Percentiles rank a stretch among this genome's conserved stretches.
These are phyloP conservation scores for Ondatra zibethicus DNA, from an alignment of 2,113 vertebrate species.

Conservation along the genomic window DNA sequence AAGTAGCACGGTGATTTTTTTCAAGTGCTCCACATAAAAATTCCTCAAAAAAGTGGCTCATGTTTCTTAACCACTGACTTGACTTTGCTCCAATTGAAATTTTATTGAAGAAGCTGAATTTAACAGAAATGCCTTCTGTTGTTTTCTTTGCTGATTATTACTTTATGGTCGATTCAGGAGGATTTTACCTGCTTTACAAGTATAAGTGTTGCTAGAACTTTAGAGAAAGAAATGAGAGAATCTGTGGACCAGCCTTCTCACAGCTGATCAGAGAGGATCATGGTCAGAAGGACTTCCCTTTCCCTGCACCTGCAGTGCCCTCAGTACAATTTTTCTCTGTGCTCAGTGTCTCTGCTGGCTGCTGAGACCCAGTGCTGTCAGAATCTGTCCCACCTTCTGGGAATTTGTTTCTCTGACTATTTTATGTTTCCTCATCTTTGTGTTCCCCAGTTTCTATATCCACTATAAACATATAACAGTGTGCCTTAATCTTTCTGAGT, in stretches of 20 bases:
- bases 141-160: conserved; percentile 17
- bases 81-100: background rate
- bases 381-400: background rate
- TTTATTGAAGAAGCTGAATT: background rate
- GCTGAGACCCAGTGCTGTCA: background rate
- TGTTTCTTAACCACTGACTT: background rate
- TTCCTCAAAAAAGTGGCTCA: background rate
- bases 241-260: background rate
- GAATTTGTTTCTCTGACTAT: background rate
- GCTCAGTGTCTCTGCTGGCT: background rate
- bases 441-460: background rate
- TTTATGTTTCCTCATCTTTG: background rate
- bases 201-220: background rate
- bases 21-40: background rate
- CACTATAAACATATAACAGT: background rate
- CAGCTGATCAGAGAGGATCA: background rate
- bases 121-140: background rate
- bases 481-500: background rate
- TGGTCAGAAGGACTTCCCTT: background rate
- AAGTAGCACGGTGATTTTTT: background rate
- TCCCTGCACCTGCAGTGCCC: background rate
- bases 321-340: background rate
- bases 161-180: background rate
- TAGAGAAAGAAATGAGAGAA: background rate
- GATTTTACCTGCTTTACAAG: background rate